These are phyloP conservation scores for Amblyjoppa proteus DNA, from an alignment of 2,888 invertebrate genomes.

Conservation along the genomic window DNA sequence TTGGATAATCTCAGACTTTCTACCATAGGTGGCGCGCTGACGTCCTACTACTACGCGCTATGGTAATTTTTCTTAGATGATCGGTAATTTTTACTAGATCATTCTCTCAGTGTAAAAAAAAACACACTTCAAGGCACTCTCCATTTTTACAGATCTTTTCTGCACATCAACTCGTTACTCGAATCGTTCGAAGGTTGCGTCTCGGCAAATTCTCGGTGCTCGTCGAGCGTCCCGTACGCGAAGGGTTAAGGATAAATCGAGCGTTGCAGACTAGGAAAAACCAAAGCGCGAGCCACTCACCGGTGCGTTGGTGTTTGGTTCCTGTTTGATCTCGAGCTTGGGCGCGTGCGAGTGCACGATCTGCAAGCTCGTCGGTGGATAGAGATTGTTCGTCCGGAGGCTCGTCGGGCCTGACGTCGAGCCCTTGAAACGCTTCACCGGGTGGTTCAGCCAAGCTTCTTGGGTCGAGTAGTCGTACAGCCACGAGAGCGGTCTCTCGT, in stretches of 20 bases:
- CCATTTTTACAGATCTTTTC: no score
- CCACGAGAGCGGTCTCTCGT: slow-evolving; percentile 92
- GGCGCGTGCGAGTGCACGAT: slow-evolving; percentile 84
- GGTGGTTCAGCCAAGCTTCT: slow-evolving; percentile 92
- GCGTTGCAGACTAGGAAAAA: not conserved
- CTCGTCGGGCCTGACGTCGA: slow-evolving; percentile 77
- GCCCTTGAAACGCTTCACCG: slow-evolving; percentile 93
- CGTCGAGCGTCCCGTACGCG: no score
- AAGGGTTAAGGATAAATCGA: not conserved
- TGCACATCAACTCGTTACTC: no score
- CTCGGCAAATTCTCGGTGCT: no score
- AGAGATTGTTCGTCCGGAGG: slow-evolving; percentile 86
- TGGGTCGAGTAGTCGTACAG: slow-evolving; percentile 94
- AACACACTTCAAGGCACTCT: no score
- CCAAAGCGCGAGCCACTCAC: slow-evolving; percentile 74
- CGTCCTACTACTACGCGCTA: no score
- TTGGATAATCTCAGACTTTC: no score
- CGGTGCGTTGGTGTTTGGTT: slow-evolving; percentile 85
- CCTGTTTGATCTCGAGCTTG: slow-evolving; percentile 89
- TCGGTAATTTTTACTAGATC: no score
- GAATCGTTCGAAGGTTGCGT: no score
- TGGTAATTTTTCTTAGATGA: no score
- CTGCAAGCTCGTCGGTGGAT: slow-evolving; percentile 87
- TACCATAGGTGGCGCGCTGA: no score
- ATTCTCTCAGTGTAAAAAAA: no score